A percentile compares a stretch with the other conserved stretches of the same genome.
Conservation (phyloP, 2,113 vertebrate species). For the Channa argus region DNA sequence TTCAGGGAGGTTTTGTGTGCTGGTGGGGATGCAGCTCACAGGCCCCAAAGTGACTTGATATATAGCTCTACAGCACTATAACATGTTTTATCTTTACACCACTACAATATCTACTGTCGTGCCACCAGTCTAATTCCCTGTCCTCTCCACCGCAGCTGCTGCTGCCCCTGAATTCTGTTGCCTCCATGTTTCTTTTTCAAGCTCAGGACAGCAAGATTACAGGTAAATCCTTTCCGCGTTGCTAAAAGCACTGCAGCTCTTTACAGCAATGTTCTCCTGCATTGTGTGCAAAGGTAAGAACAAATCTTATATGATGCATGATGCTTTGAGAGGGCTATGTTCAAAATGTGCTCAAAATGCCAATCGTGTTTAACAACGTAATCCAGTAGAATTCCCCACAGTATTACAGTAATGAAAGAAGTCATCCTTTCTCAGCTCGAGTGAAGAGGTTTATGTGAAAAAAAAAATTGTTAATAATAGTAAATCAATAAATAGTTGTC, state of each 20-base stretch:
- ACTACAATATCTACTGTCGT: constrained; percentile 33
- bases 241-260: constrained; percentile 44
- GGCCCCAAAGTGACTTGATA: constrained; percentile 49
- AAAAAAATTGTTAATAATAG: no score
- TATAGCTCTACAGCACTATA: constrained; percentile 46
- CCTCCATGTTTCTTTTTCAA: constrained; percentile 54
- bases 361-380: constrained; percentile 10
- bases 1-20: constrained; percentile 25
- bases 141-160: constrained; percentile 37
- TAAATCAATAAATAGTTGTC: no score
- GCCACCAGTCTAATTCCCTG: constrained; percentile 46
- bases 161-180: constrained; percentile 48
- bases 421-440: background rate
- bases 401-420: constrained; percentile 1
- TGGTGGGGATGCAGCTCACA: constrained; percentile 38
- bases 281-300: constrained; percentile 46
- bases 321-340: constrained; percentile 23
- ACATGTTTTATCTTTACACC: constrained; percentile 59
- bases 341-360: constrained; percentile 15
- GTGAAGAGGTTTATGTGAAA: no score
- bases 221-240: constrained; percentile 74
- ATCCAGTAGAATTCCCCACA: constrained; percentile 10
- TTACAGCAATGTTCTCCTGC: constrained; percentile 28
- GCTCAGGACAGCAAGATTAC: constrained; percentile 66
- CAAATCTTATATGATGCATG: constrained; percentile 33